phyloP scores from a whole-genome alignment of 2,888 invertebrate species.

The Arenicola marina region DNA sequence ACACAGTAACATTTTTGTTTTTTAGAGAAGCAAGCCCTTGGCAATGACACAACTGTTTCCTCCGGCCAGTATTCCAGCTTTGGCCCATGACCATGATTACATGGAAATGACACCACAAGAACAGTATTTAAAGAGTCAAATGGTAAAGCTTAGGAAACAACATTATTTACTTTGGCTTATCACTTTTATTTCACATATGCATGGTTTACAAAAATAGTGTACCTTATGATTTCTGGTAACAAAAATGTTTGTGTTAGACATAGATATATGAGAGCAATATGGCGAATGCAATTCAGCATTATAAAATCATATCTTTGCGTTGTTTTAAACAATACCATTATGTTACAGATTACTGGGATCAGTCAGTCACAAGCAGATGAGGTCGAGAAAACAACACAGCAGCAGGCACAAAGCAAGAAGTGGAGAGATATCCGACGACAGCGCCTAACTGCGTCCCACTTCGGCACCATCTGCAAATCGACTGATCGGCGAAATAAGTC shows the following conservation, averaged over 20 bases:
- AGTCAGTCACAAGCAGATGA: background rate
- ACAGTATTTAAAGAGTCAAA: background rate
- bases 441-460: background rate
- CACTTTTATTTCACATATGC: no score
- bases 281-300: no score
- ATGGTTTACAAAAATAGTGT: no score
- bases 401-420: background rate
- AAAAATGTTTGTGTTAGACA: no score
- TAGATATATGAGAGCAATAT: no score
- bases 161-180: no score
- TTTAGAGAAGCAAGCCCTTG: background rate
- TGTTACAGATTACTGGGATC: background rate
- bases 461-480: background rate
- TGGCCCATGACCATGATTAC: background rate
- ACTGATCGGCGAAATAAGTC: background rate
- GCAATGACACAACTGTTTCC: background rate
- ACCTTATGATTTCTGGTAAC: no score
- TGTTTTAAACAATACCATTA: no score
- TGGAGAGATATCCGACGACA: background rate
- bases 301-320: no score
- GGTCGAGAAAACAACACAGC: background rate
- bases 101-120: background rate
- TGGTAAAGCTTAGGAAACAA: no score
- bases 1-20: no score
- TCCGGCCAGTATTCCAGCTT: background rate